phyloP scores from a whole-genome alignment of 2,888 invertebrate species.

The Capitulum mitella region DNA sequence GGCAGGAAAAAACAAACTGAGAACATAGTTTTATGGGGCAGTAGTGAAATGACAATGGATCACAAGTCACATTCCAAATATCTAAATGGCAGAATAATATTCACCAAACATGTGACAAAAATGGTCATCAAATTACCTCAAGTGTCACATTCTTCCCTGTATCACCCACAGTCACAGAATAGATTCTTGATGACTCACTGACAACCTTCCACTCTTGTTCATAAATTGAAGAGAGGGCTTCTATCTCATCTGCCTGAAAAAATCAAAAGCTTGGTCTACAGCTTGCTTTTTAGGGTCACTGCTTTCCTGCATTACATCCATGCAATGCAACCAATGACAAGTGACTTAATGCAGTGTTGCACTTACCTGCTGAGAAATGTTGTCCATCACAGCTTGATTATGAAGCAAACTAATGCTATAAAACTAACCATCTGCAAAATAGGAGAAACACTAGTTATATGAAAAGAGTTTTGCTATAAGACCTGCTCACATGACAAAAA shows the following conservation, averaged over 20 bases:
- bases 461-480: too few species aligned
- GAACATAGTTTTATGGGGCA: neutral
- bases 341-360: neutral
- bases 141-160: constrained; percentile 27
- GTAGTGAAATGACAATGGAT: too few species aligned
- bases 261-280: neutral
- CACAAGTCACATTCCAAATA: neutral
- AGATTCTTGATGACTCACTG: constrained; percentile 28
- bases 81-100: neutral
- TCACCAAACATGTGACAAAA: neutral
- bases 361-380: neutral
- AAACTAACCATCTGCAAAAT: too few species aligned
- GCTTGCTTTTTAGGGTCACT: too few species aligned
- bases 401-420: too few species aligned
- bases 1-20: neutral
- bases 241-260: constrained; percentile 34
- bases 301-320: neutral
- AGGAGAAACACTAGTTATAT: too few species aligned
- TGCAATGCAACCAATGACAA: neutral
- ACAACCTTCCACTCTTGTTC: constrained; percentile 33
- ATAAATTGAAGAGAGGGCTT: constrained; percentile 35
- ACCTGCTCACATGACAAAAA: too few species aligned
- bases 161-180: constrained; percentile 30
- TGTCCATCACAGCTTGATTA: neutral
- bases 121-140: constrained; percentile 20